Conservation (phyloP, 2,888 invertebrate genomes). For the Malthinus seriepunctatus region DNA sequence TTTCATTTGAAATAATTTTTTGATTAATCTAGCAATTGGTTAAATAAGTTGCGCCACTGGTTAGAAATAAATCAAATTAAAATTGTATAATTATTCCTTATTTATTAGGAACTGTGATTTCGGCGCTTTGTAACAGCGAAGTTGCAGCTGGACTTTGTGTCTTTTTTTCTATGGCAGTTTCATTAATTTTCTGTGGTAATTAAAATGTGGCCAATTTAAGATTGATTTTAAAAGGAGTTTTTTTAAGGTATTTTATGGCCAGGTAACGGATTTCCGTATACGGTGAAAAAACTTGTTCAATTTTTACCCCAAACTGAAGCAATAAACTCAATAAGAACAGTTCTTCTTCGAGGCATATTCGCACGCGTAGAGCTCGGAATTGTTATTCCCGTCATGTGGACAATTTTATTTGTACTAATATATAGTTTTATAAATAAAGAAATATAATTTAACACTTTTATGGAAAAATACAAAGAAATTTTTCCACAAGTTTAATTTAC, state of each 20-base stretch:
- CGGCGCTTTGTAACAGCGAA: slow-evolving; percentile 15
- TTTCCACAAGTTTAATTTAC: too few relatives aligned
- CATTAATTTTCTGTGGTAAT: slow-evolving; percentile 31
- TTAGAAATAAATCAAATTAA: not conserved
- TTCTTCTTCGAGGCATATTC: slow-evolving; percentile 72
- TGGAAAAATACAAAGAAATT: too few relatives aligned
- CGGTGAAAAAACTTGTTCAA: slow-evolving; percentile 64
- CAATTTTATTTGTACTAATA: slow-evolving; percentile 6
- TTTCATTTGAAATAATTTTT: too few relatives aligned
- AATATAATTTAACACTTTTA: not conserved
- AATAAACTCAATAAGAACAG: slow-evolving; percentile 69
- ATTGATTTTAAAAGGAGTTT: not conserved
- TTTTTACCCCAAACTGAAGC: slow-evolving; percentile 77
- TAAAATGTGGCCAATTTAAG: not conserved
- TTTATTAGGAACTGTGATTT: slow-evolving; percentile 27
- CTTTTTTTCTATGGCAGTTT: slow-evolving; percentile 20
- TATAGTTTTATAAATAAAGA: slow-evolving; percentile 6
- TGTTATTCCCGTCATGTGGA: slow-evolving; percentile 65
- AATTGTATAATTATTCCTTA: not conserved
- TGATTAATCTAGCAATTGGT: too few relatives aligned
- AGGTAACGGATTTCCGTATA: slow-evolving; percentile 67
- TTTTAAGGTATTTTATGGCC: slow-evolving; percentile 68
- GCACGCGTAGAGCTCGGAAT: slow-evolving; percentile 73
- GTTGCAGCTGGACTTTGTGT: slow-evolving; percentile 23
- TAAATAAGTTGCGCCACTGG: not conserved